Evolutionary conservation across 1,140 invertebrate species (phyloP).

Genomic region (Homarus americanus): DNA sequence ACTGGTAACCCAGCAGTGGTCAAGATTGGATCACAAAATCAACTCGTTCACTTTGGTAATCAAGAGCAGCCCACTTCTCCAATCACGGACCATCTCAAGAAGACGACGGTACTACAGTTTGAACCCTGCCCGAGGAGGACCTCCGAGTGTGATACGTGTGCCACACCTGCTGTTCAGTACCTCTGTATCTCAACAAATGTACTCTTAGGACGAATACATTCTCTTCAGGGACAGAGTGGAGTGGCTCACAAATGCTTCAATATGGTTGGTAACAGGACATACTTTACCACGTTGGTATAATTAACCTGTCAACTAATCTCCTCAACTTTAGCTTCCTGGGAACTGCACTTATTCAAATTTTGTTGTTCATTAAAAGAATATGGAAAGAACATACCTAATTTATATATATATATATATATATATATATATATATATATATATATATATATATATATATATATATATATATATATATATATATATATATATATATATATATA

Average conservation of each 20-base stretch:
- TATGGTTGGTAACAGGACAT: conserved; percentile 7
- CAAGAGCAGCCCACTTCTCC: conserved; percentile 14
- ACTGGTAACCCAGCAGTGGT: not conserved
- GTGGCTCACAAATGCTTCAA: conserved; percentile 23
- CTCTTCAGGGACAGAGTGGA: not conserved
- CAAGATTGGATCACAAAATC: not conserved
- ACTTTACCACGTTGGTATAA: not conserved
- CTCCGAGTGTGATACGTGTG: conserved; percentile 15
- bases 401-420: too few relatives aligned
- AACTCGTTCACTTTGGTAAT: not conserved
- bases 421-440: too few relatives aligned
- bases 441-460: too few relatives aligned
- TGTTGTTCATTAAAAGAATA: too few relatives aligned
- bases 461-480: too few relatives aligned
- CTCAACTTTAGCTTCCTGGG: too few relatives aligned
- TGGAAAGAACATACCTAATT: too few relatives aligned
- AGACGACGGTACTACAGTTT: not conserved
- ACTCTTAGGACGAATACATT: conserved; percentile 24
- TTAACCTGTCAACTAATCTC: too few relatives aligned
- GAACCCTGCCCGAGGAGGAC: not conserved
- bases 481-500: too few relatives aligned
- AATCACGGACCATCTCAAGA: not conserved
- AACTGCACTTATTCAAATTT: too few relatives aligned
- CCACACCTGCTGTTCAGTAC: conserved; percentile 39
- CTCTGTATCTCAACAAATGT: conserved; percentile 30